Evolutionary conservation across 2,113 vertebrate genomes (phyloP).

Genomic region (Rhinolophus ferrumequinum): DNA sequence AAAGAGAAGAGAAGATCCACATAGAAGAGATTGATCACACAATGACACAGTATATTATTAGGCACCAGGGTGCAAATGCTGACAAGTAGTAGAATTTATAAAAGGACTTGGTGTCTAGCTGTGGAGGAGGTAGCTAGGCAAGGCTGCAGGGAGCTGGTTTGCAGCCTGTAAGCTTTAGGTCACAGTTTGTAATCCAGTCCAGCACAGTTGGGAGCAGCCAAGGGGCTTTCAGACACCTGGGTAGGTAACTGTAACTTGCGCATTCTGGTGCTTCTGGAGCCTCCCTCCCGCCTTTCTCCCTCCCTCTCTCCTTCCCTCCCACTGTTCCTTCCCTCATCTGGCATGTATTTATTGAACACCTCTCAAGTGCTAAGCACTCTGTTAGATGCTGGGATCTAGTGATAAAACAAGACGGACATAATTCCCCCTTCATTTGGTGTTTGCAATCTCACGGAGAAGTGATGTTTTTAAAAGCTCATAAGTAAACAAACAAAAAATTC

Average conservation of each 20-base stretch:
- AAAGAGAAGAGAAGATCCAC: not conserved
- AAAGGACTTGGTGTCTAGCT: not conserved
- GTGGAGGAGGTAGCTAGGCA: not conserved
- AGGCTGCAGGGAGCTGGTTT: not conserved
- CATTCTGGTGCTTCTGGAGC: not conserved
- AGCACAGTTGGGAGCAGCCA: not conserved
- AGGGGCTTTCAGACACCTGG: not conserved
- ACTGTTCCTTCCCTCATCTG: not conserved
- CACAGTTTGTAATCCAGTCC: not conserved
- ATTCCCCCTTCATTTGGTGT: not conserved
- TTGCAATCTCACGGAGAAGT: not conserved
- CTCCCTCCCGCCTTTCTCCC: not conserved
- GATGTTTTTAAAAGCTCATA: not conserved
- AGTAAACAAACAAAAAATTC: not conserved
- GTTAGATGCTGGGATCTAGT: not conserved
- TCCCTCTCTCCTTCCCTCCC: fast-evolving
- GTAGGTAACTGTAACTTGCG: not conserved
- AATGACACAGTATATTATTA: not conserved
- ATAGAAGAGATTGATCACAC: not conserved
- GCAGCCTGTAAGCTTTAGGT: not conserved
- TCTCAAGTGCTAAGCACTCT: not conserved
- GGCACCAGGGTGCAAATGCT: no score
- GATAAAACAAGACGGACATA: conserved; percentile 20
- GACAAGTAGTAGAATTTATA: not conserved
- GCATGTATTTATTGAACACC: not conserved